phyloP scores from a whole-genome alignment of 2,113 vertebrate genomes.

The Ursus arctos region DNA sequence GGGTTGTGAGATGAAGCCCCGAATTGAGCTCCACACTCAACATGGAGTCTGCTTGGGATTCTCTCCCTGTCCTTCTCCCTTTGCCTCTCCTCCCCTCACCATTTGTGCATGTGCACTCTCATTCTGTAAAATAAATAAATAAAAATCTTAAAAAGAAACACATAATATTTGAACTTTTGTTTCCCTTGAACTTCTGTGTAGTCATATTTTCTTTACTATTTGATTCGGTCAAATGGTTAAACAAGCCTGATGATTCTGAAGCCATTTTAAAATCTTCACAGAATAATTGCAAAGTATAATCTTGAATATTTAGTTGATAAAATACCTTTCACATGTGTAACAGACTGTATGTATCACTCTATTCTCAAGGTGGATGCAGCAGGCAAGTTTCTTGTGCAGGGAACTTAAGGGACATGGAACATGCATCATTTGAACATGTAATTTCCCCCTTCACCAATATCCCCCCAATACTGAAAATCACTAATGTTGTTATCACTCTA shows the following conservation, averaged over 20 bases:
- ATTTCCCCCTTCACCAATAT: neutral
- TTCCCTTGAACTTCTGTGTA: neutral
- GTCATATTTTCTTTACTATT: neutral
- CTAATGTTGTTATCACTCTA: neutral
- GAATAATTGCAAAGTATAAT: neutral
- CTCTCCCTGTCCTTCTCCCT: neutral
- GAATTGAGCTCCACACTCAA: neutral
- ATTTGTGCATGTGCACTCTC: neutral
- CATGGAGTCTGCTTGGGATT: neutral
- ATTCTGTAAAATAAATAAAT: neutral
- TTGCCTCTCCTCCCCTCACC: neutral
- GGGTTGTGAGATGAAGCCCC: neutral
- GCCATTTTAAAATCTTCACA: neutral
- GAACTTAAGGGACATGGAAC: neutral
- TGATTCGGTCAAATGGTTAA: slow-evolving; percentile 7
- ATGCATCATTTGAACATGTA: neutral
- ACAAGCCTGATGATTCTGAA: neutral
- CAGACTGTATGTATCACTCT: neutral
- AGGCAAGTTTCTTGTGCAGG: neutral
- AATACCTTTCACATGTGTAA: neutral
- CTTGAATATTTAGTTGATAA: neutral
- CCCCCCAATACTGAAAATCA: neutral
- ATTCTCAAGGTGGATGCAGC: neutral
- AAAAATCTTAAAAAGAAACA: neutral
- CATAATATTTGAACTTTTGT: neutral